phyloP scores from a whole-genome alignment of 2,797 vertebrate genomes.

The Neostethus bicornis region DNA sequence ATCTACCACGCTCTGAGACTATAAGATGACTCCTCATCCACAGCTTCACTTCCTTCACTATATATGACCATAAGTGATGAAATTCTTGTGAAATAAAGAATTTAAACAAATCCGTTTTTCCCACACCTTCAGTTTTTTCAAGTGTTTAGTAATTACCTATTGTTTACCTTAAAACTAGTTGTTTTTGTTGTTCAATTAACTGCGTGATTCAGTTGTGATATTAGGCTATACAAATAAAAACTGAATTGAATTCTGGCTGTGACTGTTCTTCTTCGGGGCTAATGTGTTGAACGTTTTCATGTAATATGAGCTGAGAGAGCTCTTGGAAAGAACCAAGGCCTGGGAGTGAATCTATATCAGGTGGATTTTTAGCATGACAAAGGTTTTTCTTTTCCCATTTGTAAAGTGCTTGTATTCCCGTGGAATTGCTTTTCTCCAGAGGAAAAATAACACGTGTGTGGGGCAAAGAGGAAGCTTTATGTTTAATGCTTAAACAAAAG shows the following conservation, averaged over 20 bases:
- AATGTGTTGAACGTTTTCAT: constrained; percentile 56
- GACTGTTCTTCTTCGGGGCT: constrained; percentile 46
- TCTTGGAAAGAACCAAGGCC: constrained; percentile 22
- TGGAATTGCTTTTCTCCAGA: not conserved
- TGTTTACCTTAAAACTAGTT: no score
- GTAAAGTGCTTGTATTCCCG: constrained; percentile 2
- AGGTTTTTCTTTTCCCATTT: no score
- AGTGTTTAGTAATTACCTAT: no score
- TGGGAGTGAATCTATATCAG: constrained; percentile 27
- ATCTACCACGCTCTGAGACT: constrained; percentile 32
- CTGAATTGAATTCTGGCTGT: constrained; percentile 46
- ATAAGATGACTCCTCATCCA: constrained; percentile 33
- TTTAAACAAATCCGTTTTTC: no score
- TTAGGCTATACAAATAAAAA: no score
- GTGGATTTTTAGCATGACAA: constrained; percentile 13
- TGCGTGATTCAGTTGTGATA: no score
- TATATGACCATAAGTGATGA: constrained; percentile 49
- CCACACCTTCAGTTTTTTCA: no score
- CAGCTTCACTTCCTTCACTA: constrained; percentile 35
- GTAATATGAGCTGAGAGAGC: constrained; percentile 49
- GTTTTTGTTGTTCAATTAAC: no score
- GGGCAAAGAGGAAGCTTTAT: constrained; percentile 25
- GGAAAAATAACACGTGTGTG: not conserved
- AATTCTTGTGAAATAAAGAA: constrained; percentile 43
- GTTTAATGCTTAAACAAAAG: not conserved